Conservation (phyloP, 2,888 invertebrate species). For the Synergus laeviventris region DNA sequence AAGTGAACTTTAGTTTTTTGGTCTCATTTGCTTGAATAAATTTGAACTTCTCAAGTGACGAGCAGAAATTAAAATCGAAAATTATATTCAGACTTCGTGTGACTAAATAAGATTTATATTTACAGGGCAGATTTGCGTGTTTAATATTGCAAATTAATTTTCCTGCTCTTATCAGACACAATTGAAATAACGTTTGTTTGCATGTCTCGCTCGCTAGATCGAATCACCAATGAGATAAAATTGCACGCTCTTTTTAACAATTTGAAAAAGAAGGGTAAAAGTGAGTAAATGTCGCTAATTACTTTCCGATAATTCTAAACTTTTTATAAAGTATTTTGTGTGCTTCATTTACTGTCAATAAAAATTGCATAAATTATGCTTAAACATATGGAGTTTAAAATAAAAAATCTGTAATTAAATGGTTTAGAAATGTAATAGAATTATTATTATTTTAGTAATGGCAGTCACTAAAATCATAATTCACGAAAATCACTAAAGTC, state of each 20-base stretch:
- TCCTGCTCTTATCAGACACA: conserved; percentile 15
- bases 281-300: background rate
- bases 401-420: too few relatives aligned
- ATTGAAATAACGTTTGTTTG: conserved; percentile 34
- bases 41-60: background rate
- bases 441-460: too few relatives aligned
- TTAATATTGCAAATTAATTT: conserved; percentile 23
- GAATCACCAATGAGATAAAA: conserved; percentile 13
- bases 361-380: too few relatives aligned
- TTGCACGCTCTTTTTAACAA: conserved; percentile 12
- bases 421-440: too few relatives aligned
- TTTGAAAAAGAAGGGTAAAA: background rate
- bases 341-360: background rate
- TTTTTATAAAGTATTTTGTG: background rate
- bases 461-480: too few relatives aligned
- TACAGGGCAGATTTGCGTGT: background rate
- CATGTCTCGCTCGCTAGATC: background rate
- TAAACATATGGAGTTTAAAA: too few relatives aligned
- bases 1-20: background rate
- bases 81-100: background rate
- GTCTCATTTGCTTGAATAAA: background rate
- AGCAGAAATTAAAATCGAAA: background rate
- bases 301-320: background rate
- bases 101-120: background rate
- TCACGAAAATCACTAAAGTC: too few relatives aligned